Percentiles rank a stretch among this genome's conserved stretches.
These are phyloP conservation scores for Regulus satrapa DNA, from an alignment of 2,113 vertebrate species.

Conservation along the genomic window DNA sequence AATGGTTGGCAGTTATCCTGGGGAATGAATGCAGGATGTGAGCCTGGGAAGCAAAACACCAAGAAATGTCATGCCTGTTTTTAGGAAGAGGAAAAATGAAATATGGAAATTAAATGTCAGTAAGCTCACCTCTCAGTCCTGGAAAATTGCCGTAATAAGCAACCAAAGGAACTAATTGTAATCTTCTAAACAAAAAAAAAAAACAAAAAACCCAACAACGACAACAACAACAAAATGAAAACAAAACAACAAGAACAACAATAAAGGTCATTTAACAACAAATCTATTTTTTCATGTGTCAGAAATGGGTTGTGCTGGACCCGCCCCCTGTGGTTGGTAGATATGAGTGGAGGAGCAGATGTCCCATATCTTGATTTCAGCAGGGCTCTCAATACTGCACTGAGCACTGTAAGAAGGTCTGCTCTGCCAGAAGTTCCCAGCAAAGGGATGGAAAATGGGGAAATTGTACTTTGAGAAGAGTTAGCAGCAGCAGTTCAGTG, in stretches of 20 bases:
- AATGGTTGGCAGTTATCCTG: neutral
- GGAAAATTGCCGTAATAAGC: neutral
- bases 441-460: neutral
- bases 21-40: neutral
- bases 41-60: neutral
- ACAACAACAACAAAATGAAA: too few species aligned
- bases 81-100: neutral
- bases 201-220: neutral
- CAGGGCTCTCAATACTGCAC: neutral
- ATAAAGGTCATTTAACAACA: neutral
- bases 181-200: neutral
- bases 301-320: neutral
- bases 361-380: neutral
- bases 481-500: neutral
- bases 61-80: conserved; percentile 9
- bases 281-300: neutral
- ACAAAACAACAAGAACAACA: neutral
- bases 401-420: neutral
- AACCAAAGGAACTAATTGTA: neutral
- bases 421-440: neutral
- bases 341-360: neutral
- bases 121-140: neutral
- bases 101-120: conserved; percentile 32
- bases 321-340: neutral
- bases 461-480: neutral